Evolutionary conservation across 2,797 vertebrate species (phyloP).

Genomic region (Enteromius radiatus): DNA sequence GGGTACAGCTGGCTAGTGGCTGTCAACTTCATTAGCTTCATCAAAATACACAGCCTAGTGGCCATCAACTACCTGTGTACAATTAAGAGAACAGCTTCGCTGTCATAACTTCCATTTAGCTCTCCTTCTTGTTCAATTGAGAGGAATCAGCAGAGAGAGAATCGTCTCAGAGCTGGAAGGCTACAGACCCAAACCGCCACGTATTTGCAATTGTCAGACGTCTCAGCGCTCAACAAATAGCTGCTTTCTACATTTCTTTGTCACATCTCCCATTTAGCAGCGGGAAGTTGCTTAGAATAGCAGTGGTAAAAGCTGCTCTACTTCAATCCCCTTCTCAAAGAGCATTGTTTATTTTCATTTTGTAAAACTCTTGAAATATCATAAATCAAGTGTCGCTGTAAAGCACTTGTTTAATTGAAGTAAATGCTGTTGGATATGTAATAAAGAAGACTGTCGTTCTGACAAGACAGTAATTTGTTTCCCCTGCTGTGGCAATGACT

Average conservation of each 20-base stretch:
- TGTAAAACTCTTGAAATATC: slow-evolving; percentile 13
- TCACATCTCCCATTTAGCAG: neutral
- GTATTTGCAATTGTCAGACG: slow-evolving; percentile 33
- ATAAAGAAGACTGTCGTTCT: slow-evolving; percentile 11
- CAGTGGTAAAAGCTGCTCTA: neutral
- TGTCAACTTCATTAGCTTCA: slow-evolving; percentile 29
- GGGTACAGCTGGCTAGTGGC: slow-evolving; percentile 32
- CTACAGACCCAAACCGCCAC: slow-evolving; percentile 33
- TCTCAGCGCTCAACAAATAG: slow-evolving; percentile 31
- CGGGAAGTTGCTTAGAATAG: neutral
- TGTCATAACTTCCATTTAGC: slow-evolving; percentile 40
- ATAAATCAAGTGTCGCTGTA: neutral
- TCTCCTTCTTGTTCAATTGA: slow-evolving; percentile 32
- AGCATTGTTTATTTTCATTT: neutral
- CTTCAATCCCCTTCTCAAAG: neutral
- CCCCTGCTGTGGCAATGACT: slow-evolving; percentile 24
- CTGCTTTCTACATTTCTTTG: neutral
- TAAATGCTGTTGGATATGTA: slow-evolving; percentile 28
- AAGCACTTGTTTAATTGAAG: slow-evolving; percentile 7
- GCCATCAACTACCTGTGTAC: slow-evolving; percentile 52
- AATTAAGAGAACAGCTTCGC: slow-evolving; percentile 38
- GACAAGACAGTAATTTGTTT: slow-evolving; percentile 42
- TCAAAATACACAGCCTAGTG: slow-evolving; percentile 26
- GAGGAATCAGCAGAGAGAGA: slow-evolving; percentile 47
- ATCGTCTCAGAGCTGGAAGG: slow-evolving; percentile 34